A percentile compares a stretch with the other conserved stretches of the same genome.
Conservation (phyloP, 64 coral and sea anemone species). For the Catalaphyllia jardinei region DNA sequence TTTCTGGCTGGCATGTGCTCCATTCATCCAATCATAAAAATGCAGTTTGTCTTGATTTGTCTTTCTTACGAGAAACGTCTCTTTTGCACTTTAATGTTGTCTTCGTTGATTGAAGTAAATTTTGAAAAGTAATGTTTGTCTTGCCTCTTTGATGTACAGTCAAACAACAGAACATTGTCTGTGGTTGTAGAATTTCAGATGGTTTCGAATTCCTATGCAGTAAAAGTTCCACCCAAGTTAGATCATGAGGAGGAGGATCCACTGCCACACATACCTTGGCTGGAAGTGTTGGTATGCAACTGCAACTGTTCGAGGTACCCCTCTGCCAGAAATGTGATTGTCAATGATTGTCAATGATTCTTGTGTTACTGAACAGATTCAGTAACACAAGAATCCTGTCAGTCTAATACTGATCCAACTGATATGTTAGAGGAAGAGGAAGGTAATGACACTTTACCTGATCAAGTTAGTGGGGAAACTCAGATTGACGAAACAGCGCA, state of each 20-base stretch:
- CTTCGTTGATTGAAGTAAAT: not conserved
- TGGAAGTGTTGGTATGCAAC: not conserved
- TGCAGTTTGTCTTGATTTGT: not conserved
- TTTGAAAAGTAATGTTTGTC: not conserved
- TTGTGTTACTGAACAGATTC: not conserved
- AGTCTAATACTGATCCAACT: not conserved
- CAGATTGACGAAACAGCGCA: not conserved
- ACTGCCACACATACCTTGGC: slow-evolving; percentile 22
- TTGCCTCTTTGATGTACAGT: not conserved
- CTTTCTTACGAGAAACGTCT: slow-evolving; percentile 5
- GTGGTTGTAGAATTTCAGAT: slow-evolving; percentile 34
- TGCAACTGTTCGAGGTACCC: slow-evolving; percentile 26
- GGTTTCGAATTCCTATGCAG: not conserved
- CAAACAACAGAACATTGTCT: slow-evolving; percentile 12
- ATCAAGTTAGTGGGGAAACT: not conserved
- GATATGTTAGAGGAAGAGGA: slow-evolving; percentile 1
- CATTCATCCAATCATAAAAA: not conserved
- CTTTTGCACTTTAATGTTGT: not conserved
- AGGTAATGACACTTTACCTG: not conserved
- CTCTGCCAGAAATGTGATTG: not conserved
- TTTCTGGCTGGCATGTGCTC: not conserved
- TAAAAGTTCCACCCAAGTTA: slow-evolving; percentile 12
- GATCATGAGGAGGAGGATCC: slow-evolving; percentile 20
- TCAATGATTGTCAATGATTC: too few relatives aligned
- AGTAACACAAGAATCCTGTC: not conserved